Evolutionary conservation across 1,140 invertebrate genomes (phyloP).

Genomic region (Gerris buenoi): DNA sequence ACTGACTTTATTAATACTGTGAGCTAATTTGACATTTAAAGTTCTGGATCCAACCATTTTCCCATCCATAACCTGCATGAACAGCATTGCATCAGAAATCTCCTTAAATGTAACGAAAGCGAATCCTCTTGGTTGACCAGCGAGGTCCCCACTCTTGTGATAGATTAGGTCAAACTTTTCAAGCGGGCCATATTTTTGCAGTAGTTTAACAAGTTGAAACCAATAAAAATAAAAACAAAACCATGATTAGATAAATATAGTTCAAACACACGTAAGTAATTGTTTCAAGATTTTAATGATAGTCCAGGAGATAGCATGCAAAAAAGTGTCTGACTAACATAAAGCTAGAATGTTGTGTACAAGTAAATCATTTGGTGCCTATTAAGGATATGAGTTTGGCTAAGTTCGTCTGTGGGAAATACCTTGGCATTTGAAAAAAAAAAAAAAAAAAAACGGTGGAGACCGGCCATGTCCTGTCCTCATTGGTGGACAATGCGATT

Average conservation of each 20-base stretch:
- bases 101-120: conserved; percentile 75
- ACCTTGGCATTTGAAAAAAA: too few species aligned
- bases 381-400: too few species aligned
- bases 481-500: too few species aligned
- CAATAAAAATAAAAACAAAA: conserved; percentile 40
- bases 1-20: conserved; percentile 50
- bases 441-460: too few species aligned
- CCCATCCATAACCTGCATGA: conserved; percentile 55
- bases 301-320: too few species aligned
- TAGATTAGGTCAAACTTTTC: conserved; percentile 90
- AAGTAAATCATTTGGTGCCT: too few species aligned
- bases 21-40: conserved; percentile 67
- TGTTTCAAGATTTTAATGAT: background rate
- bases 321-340: too few species aligned
- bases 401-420: too few species aligned
- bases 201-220: conserved; percentile 85
- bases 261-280: conserved; percentile 7
- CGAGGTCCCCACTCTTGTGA: conserved; percentile 71
- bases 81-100: conserved; percentile 44
- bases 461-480: too few species aligned
- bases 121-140: conserved; percentile 79
- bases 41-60: conserved; percentile 54
- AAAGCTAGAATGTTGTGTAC: too few species aligned
- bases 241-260: conserved; percentile 12
- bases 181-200: conserved; percentile 79